Evolutionary conservation across 2,888 invertebrate species (phyloP).

Genomic region (Dusona sp.): DNA sequence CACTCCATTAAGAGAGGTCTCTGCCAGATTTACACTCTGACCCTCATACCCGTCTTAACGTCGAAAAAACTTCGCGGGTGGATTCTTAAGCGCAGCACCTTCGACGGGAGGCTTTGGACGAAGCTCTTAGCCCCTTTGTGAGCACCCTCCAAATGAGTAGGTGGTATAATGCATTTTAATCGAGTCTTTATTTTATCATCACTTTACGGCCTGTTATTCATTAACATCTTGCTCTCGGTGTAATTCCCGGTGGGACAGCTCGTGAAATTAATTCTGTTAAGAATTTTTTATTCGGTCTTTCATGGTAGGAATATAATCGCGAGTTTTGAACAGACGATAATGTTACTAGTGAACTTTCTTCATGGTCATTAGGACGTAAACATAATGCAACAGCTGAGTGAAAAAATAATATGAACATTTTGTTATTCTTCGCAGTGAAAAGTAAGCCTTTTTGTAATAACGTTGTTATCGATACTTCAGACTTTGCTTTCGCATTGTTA

Average conservation of each 20-base stretch:
- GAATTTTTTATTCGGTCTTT: not conserved
- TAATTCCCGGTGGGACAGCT: not conserved
- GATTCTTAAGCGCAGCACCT: slow-evolving; percentile 48
- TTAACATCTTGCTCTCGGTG: slow-evolving; percentile 4
- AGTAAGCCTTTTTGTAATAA: not conserved
- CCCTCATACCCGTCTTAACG: slow-evolving; percentile 9
- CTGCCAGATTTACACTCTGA: slow-evolving; percentile 60
- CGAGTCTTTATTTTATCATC: slow-evolving; percentile 43
- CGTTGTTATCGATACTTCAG: not conserved
- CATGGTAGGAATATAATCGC: not conserved
- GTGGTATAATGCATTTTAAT: slow-evolving; percentile 53
- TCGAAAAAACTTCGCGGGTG: not conserved
- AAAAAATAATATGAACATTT: not conserved
- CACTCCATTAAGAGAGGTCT: slow-evolving; percentile 62
- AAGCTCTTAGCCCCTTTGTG: slow-evolving; percentile 32
- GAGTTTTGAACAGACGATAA: not conserved
- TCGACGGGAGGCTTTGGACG: slow-evolving; percentile 31
- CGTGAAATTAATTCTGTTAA: not conserved
- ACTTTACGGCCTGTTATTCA: slow-evolving; percentile 7
- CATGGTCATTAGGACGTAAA: not conserved
- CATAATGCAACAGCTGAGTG: too few species aligned
- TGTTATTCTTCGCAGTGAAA: not conserved
- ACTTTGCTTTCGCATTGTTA: slow-evolving; percentile 4
- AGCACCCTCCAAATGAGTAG: slow-evolving; percentile 32
- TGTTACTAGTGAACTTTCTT: not conserved